These are phyloP conservation scores for Margarornis squamiger DNA, from an alignment of 2,797 vertebrate species.

Conservation along the genomic window DNA sequence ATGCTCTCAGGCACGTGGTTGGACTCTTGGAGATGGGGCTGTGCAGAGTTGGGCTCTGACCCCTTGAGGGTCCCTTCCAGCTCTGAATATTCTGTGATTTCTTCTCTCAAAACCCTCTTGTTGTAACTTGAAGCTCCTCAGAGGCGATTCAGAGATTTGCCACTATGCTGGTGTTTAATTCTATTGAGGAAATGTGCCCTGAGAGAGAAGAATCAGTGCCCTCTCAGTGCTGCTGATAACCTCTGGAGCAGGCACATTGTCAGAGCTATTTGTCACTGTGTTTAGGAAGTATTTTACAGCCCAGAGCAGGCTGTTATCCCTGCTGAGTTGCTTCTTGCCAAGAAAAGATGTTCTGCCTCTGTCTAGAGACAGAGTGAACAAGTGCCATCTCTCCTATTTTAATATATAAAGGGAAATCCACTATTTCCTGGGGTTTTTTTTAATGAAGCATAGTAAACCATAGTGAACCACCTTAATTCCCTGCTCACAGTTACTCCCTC, in stretches of 20 bases:
- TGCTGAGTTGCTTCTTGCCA: background rate
- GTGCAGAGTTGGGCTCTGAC: too few relatives aligned
- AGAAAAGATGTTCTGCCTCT: background rate
- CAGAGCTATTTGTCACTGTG: background rate
- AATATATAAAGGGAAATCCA: rapidly evolving
- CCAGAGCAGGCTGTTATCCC: background rate
- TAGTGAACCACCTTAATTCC: background rate
- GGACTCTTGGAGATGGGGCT: background rate
- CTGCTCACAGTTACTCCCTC: background rate
- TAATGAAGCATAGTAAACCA: background rate
- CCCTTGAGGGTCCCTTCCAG: background rate
- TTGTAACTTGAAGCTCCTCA: background rate
- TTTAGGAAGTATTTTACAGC: background rate
- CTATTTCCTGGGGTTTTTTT: background rate
- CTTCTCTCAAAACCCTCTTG: background rate
- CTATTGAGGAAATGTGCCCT: background rate
- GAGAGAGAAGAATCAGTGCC: background rate
- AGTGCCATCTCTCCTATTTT: background rate
- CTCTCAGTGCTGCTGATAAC: rapidly evolving
- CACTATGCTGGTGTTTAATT: background rate
- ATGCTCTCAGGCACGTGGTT: background rate
- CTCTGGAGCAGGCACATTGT: background rate
- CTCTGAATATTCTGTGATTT: background rate
- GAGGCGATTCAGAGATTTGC: background rate
- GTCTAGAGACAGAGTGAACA: background rate